phyloP scores from a whole-genome alignment of 2,888 invertebrate genomes.

The Scaptomyza parva region DNA sequence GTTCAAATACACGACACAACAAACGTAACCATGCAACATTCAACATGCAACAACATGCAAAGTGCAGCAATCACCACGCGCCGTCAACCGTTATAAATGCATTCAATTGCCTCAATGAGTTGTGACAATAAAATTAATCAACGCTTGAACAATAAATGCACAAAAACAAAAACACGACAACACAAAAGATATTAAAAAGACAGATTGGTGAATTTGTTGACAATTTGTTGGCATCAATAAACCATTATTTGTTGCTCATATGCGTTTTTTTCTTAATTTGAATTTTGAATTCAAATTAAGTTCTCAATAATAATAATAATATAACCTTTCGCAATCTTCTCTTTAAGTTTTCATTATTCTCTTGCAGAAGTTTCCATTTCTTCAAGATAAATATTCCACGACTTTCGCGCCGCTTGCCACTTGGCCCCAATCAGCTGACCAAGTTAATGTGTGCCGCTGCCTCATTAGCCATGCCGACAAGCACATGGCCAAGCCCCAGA shows the following conservation, averaged over 20 bases:
- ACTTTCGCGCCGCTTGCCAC: slow-evolving; percentile 20
- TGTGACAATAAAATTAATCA: slow-evolving; percentile 80
- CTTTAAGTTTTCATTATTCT: not conserved
- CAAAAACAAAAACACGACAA: slow-evolving; percentile 20
- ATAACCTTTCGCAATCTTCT: too few species aligned
- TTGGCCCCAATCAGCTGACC: slow-evolving; percentile 73
- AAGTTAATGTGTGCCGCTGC: slow-evolving; percentile 51
- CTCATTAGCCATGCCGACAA: slow-evolving; percentile 73
- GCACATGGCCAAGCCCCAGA: slow-evolving; percentile 71
- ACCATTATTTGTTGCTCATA: not conserved
- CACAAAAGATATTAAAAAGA: slow-evolving; percentile 8
- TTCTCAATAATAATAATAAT: too few species aligned
- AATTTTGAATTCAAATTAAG: too few species aligned
- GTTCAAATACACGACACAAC: slow-evolving; percentile 34
- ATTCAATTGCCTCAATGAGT: slow-evolving; percentile 79
- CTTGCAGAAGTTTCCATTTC: slow-evolving; percentile 13
- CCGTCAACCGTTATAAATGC: slow-evolving; percentile 71
- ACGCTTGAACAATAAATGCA: slow-evolving; percentile 54
- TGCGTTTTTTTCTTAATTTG: too few species aligned
- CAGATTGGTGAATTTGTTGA: slow-evolving; percentile 2
- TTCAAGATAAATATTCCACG: slow-evolving; percentile 29
- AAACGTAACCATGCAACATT: slow-evolving; percentile 16
- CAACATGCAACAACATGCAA: not conserved
- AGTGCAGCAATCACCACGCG: slow-evolving; percentile 57
- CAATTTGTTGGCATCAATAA: not conserved